These are phyloP conservation scores for Cydia fagiglandana DNA, from an alignment of 1,140 invertebrate genomes.

Conservation along the genomic window DNA sequence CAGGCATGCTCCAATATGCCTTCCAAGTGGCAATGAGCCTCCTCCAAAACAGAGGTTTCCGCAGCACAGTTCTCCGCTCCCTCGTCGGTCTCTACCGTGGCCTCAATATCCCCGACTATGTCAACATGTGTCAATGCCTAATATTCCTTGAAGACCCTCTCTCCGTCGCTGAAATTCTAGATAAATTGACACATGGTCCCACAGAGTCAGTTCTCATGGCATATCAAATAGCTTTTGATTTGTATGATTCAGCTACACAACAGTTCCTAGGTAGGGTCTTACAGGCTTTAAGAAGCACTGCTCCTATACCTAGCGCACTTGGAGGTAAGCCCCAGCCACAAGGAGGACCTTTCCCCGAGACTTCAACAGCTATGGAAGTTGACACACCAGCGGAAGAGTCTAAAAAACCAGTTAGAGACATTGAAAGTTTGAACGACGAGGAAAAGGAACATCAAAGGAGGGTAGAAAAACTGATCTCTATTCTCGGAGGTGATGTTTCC, in stretches of 20 bases:
- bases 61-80: conserved; percentile 92
- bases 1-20: conserved; percentile 94
- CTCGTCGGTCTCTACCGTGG: conserved; percentile 95
- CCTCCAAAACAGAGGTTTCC: conserved; percentile 95
- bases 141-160: conserved; percentile 97
- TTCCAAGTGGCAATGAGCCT: conserved; percentile 97
- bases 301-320: conserved; percentile 89
- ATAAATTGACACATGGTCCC: conserved; percentile 90
- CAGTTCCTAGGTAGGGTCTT: conserved; percentile 95
- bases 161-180: conserved; percentile 94
- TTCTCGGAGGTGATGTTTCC: conserved; percentile 96
- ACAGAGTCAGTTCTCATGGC: conserved; percentile 91
- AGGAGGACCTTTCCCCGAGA: conserved; percentile 73
- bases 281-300: conserved; percentile 89
- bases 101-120: conserved; percentile 93
- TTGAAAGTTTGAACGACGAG: conserved; percentile 85
- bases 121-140: conserved; percentile 97
- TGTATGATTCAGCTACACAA: conserved; percentile 99
- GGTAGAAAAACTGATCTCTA: conserved; percentile 93
- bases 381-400: conserved; percentile 71
- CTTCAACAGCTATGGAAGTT: conserved; percentile 75
- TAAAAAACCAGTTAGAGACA: conserved; percentile 77
- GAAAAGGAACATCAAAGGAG: conserved; percentile 92
- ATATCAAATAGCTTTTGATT: conserved; percentile 99
- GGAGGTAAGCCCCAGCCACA: conserved; percentile 86